phyloP scores from a whole-genome alignment of 2,888 invertebrate genomes.

The Gymnocheta viridis region DNA sequence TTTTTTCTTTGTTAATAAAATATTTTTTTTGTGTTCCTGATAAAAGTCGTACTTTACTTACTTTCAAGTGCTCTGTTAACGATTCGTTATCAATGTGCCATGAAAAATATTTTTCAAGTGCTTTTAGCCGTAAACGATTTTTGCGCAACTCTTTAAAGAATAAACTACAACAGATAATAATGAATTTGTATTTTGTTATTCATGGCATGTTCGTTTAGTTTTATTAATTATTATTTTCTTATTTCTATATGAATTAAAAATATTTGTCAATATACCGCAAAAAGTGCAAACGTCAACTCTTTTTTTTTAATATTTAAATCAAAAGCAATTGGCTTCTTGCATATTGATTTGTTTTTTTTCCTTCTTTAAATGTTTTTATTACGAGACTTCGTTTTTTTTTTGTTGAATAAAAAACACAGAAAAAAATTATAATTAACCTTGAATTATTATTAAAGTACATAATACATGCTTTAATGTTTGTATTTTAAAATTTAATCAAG shows the following conservation, averaged over 20 bases:
- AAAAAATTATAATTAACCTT: constrained; percentile 49
- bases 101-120: background rate
- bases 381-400: background rate
- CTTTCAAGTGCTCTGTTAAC: background rate
- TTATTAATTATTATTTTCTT: background rate
- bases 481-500: constrained; percentile 35
- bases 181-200: background rate
- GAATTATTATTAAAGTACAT: constrained; percentile 47
- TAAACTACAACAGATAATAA: background rate
- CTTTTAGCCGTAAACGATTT: background rate
- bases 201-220: constrained; percentile 4
- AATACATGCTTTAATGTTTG: background rate
- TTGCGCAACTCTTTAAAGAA: constrained; percentile 6
- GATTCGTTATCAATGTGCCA: background rate
- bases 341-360: constrained; percentile 36
- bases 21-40: background rate
- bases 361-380: background rate
- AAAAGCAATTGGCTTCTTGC: constrained; percentile 36
- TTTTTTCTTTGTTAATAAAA: background rate
- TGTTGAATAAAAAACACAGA: background rate
- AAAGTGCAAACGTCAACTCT: constrained; percentile 16
- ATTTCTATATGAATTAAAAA: background rate
- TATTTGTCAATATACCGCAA: constrained; percentile 26
- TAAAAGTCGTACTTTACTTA: background rate
- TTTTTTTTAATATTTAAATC: background rate